Evolutionary conservation across 2,113 vertebrate genomes (phyloP).

Genomic region (Sporophila hypoxantha): DNA sequence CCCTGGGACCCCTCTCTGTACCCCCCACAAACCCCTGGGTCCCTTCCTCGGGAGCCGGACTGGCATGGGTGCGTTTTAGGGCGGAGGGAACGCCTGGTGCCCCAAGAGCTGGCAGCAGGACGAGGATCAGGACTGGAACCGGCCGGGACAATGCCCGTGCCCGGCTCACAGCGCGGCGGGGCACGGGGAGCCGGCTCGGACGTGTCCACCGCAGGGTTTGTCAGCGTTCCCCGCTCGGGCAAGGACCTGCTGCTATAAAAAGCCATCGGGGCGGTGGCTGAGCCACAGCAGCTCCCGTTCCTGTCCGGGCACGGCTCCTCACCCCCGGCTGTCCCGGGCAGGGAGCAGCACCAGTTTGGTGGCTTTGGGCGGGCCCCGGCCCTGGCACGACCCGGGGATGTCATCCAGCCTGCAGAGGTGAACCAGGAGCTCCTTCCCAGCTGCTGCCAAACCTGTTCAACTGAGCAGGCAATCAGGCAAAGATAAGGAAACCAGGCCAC

Average conservation of each 20-base stretch:
- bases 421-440: neutral
- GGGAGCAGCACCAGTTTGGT: neutral
- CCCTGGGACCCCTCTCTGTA: neutral
- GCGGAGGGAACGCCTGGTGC: fast-evolving
- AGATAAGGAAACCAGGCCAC: neutral
- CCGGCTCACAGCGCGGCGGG: neutral
- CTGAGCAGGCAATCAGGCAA: neutral
- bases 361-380: neutral
- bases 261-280: neutral
- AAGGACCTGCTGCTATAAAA: neutral
- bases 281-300: neutral
- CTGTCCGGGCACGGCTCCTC: neutral
- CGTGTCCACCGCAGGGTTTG: neutral
- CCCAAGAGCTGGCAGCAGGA: neutral
- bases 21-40: no score
- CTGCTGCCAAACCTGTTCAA: neutral
- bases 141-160: fast-evolving
- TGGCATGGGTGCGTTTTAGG: fast-evolving
- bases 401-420: neutral
- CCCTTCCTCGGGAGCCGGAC: no score
- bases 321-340: neutral
- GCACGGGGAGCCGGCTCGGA: neutral
- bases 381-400: fast-evolving
- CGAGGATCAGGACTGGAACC: fast-evolving
- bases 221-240: neutral